Base-by-base conservation (phyloP, 1,140 invertebrate species). In the Halyomorpha halys region DNA sequence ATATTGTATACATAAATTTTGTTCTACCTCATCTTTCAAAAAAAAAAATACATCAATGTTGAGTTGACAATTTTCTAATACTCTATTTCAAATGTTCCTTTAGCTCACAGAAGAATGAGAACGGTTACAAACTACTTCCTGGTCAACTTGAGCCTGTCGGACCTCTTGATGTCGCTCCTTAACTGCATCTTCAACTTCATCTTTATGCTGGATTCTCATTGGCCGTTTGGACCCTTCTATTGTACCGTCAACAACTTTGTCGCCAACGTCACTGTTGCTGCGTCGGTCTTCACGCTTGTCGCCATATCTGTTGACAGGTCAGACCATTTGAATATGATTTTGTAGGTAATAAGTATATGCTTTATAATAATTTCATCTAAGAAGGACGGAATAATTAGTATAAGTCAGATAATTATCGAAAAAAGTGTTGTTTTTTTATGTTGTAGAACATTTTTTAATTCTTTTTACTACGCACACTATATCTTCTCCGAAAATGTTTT, bases 121-220 rank as follows among this genome's bases (percentile, higher is more conserved):
- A 95, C 92, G 0, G 91, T 96, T 1, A 97, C 94, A 49, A 97
- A 97, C 76, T 96, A 96, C 74, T 95, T 96, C 74, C 77, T 97
- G 53, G 87, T 96, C 19, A 97, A 97, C 73, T 76, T 97, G 44
- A 94, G 91, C 66, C 82, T 93, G 25, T 91, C 94, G 16, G 94
- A 97, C 75, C 81, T 91, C 16, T 83, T 96, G 76, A 90, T 95
- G 73, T 90, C 93, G 0, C 85, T 89, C 0, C 77, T 96, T 64
- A 97, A 97, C 74, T 93, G 93, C 67, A 85, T 89, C 66, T 95
- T 96, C 77, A 95, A 94, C 76, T 95, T 91, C 73, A 87, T 87
- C 67, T 96, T 91, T 77, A 93, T 97, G 88, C 54, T 59, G 19
- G 25, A 59, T 49, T 74, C 80, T n/a, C 66, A 91, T 76, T 96